A percentile compares a stretch with the other conserved stretches of the same genome.
Conservation (phyloP, 2,888 invertebrate genomes). For the Ecliptopera silaceata region DNA sequence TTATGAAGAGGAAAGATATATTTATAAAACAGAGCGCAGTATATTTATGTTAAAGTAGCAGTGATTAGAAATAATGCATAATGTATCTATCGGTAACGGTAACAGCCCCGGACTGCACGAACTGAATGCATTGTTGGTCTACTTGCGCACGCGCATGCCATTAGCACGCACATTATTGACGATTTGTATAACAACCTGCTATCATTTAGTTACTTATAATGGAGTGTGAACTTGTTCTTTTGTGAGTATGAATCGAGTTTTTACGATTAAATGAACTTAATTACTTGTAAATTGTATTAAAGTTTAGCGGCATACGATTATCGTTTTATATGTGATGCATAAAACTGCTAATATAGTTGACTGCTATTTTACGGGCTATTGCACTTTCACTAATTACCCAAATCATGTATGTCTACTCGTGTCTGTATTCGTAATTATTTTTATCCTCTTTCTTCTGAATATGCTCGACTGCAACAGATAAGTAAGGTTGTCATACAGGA, state of each 20-base stretch:
- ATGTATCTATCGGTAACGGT: conserved; percentile 17
- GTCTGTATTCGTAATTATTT: no score
- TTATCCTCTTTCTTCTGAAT: no score
- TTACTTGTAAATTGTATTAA: background rate
- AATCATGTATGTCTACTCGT: no score
- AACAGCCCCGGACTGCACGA: conserved; percentile 13
- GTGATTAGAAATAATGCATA: conserved; percentile 15
- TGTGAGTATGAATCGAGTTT: no score
- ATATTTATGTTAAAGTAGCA: background rate
- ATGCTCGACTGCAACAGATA: background rate
- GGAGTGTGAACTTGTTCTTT: no score
- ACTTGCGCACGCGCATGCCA: conserved; percentile 24
- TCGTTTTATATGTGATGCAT: background rate
- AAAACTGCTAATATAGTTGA: background rate
- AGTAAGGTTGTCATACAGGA: background rate
- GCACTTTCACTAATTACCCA: background rate
- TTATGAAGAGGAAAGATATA: no score
- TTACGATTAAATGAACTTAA: background rate
- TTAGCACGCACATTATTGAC: conserved; percentile 10
- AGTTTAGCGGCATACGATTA: background rate
- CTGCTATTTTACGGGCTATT: background rate
- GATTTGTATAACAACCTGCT: background rate
- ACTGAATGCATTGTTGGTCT: conserved; percentile 13
- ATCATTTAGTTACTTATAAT: no score
- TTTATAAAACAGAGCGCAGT: background rate